Base-by-base conservation (phyloP, 2,888 invertebrate genomes). In the Pyrgus malvae region DNA sequence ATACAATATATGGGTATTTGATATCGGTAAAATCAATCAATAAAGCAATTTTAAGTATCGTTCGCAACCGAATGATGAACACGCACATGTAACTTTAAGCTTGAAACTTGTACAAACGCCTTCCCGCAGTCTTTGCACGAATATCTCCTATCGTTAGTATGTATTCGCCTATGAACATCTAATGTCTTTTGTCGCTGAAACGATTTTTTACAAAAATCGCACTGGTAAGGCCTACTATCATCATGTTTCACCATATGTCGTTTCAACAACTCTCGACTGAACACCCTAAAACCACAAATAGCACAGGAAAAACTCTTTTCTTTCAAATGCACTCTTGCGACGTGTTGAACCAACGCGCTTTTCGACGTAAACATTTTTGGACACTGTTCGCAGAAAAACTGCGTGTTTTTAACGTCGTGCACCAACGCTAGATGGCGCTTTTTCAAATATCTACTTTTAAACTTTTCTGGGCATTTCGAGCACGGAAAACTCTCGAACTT, bases 161-260 rank as follows among this genome's bases (percentile, higher is more conserved):
- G 92, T 57, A 90, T 91, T 31, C 92, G 72, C 29, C 82, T 79
- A 65, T 92, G 92, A 1, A 91, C 83, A 1, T 91, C 91, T 29
- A 92, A 63, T 0, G 92, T 91, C 51, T 90, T 91, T 61, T 90
- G 90, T 58, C 92, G 90, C 37, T 91, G 91, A 63, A 93, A 93
- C 1, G 87, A 72, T 63, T 92, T 93, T 27, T 90, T 90, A 57
- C 93, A 93, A 56, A 86, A 78, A 3, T 90, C 84, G 59, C 93
- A 93, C 31, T 90, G 82, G 41, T 84, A 92, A 2, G 92, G 92
- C 48, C 92, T 80, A 0, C 91, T 76, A 1, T 91, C 91, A 1
- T 89, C 90, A 55, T 93, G 93, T 0, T 82, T 88, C 0, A 92
- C 87, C 74, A 90, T 89, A 50, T 93, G 93, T 0, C 90, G 79